These are phyloP conservation scores for Macrotus californicus DNA, from an alignment of 2,113 vertebrate species.

Conservation along the genomic window DNA sequence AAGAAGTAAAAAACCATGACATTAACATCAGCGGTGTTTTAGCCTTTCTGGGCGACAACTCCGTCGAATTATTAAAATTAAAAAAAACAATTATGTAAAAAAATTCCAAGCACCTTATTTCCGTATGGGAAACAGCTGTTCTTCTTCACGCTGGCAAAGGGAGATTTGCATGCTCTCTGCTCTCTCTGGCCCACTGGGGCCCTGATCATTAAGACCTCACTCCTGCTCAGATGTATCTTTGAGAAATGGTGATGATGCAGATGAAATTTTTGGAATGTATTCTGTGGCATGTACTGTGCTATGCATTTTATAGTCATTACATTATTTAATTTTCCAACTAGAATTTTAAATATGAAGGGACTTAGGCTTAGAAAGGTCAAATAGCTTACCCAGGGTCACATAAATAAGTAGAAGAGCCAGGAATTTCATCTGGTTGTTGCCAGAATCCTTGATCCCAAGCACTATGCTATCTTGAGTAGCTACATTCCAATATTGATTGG, in stretches of 20 bases:
- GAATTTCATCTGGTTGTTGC: not conserved
- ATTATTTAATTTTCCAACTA: not conserved
- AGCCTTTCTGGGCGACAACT: constrained; percentile 26
- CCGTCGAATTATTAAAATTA: not conserved
- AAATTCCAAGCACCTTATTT: constrained; percentile 49
- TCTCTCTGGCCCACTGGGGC: not conserved
- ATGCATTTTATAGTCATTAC: not conserved
- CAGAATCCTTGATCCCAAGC: not conserved
- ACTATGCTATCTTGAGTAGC: not conserved
- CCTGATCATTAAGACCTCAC: not conserved
- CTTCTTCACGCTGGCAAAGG: not conserved
- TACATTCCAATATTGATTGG: not conserved
- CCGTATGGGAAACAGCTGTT: constrained; percentile 49
- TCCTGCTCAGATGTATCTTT: not conserved
- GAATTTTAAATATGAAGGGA: constrained; percentile 17
- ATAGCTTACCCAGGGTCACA: not conserved
- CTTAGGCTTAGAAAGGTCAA: not conserved
- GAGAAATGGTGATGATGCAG: not conserved
- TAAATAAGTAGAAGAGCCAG: not conserved
- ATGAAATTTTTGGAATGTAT: not conserved
- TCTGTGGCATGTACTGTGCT: not conserved
- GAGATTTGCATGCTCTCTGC: not conserved
- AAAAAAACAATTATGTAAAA: constrained; percentile 34
- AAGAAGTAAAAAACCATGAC: constrained; percentile 19
- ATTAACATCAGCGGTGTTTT: not conserved